These are phyloP conservation scores for Telenomus remus DNA, from an alignment of 1,140 invertebrate genomes.

Conservation along the genomic window DNA sequence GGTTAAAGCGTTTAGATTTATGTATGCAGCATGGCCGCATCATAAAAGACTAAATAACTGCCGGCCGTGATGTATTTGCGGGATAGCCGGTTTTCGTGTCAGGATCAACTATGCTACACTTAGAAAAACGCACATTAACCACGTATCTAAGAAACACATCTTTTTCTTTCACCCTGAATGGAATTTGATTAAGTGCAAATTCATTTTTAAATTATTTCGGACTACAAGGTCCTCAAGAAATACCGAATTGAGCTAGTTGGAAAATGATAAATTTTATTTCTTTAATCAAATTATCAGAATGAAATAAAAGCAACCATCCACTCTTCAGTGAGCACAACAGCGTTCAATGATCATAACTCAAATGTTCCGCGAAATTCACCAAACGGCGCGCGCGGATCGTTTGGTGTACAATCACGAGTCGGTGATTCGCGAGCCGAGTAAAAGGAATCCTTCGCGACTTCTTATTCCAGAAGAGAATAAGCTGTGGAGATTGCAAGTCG, in stretches of 20 bases:
- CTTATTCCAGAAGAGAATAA: conserved; percentile 33
- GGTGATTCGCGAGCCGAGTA: conserved; percentile 24
- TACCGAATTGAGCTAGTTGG: too few relatives aligned
- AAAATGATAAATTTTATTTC: too few relatives aligned
- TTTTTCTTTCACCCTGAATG: too few relatives aligned
- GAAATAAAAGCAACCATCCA: too few relatives aligned
- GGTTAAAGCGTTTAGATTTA: conserved; percentile 64
- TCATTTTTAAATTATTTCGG: neutral
- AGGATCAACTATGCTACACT: conserved; percentile 13
- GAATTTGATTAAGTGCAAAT: too few relatives aligned
- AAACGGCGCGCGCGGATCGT: conserved; percentile 30
- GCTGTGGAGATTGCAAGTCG: conserved; percentile 23
- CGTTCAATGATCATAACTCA: conserved; percentile 49
- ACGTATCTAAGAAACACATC: neutral
- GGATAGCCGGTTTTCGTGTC: conserved; percentile 61
- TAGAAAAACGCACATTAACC: neutral
- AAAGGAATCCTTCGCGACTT: conserved; percentile 14
- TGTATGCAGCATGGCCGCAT: conserved; percentile 61
- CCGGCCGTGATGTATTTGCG: conserved; percentile 66
- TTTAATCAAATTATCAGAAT: too few relatives aligned
- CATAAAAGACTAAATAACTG: conserved; percentile 70
- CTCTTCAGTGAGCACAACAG: neutral
- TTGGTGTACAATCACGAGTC: conserved; percentile 37
- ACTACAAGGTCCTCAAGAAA: too few relatives aligned
- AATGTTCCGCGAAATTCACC: conserved; percentile 38